These are phyloP conservation scores for Perognathus longimembris DNA, from an alignment of 2,113 vertebrate species.

Conservation along the genomic window DNA sequence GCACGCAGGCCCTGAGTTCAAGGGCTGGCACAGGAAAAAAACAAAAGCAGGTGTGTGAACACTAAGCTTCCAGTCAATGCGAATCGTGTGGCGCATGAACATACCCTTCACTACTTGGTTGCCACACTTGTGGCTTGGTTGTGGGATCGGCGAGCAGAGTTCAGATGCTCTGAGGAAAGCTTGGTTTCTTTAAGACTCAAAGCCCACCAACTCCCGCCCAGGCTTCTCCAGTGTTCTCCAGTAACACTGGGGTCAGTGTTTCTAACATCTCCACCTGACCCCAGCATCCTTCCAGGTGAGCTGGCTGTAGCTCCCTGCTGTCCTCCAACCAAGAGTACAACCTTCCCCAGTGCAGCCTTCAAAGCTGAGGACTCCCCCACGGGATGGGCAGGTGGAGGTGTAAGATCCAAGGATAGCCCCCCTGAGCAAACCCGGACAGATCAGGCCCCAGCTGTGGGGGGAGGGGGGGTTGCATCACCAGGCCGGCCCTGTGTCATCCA, in stretches of 20 bases:
- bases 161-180: background rate
- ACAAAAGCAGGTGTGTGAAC: no score
- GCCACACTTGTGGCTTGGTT: background rate
- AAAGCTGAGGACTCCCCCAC: background rate
- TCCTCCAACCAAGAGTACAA: background rate
- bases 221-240: background rate
- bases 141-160: no score
- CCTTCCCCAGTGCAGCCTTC: background rate
- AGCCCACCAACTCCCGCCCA: accelerated
- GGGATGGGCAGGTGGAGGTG: no score
- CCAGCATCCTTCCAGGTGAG: accelerated
- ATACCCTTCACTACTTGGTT: no score
- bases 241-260: no score
- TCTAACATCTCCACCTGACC: background rate
- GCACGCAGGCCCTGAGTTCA: no score
- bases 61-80: no score
- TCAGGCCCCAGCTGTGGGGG: background rate
- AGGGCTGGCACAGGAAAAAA: no score
- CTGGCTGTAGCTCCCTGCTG: background rate
- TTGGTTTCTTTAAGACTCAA: background rate
- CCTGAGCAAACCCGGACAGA: background rate
- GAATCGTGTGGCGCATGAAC: no score
- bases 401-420: background rate
- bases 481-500: no score
- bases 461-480: no score